Conservation (phyloP, 2,888 invertebrate species). For the Lymantria monacha region DNA sequence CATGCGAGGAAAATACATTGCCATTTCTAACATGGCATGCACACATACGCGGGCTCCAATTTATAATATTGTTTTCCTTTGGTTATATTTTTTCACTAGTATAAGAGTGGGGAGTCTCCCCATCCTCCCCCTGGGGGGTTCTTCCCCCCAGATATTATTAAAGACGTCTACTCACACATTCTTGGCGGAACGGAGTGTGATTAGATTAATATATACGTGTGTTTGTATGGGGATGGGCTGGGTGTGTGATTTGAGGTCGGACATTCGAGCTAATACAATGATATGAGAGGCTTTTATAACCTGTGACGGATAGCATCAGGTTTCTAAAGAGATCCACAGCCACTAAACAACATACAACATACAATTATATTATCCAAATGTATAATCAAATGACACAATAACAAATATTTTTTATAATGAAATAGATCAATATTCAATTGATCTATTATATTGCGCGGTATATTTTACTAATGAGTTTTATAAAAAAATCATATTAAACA, state of each 20-base stretch:
- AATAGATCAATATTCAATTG: too few relatives aligned
- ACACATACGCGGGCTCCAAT: constrained; percentile 66
- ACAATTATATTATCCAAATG: too few relatives aligned
- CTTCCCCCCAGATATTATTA: constrained; percentile 77
- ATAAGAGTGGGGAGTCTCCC: constrained; percentile 42
- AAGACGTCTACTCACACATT: constrained; percentile 81
- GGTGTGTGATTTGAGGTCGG: constrained; percentile 37
- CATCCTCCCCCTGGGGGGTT: constrained; percentile 29
- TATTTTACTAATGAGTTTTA: too few relatives aligned
- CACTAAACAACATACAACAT: too few relatives aligned
- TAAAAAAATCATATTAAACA: too few relatives aligned
- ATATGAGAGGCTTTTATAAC: constrained; percentile 39
- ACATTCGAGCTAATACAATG: constrained; percentile 42
- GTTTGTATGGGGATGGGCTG: constrained; percentile 32
- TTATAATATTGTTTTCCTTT: constrained; percentile 82
- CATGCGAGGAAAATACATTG: constrained; percentile 62
- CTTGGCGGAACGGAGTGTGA: constrained; percentile 75
- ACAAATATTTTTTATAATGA: too few relatives aligned
- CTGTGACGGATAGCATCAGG: constrained; percentile 29
- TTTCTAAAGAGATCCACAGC: constrained; percentile 19
- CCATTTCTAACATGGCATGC: constrained; percentile 48
- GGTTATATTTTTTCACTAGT: constrained; percentile 82
- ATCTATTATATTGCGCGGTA: too few relatives aligned
- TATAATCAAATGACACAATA: too few relatives aligned
- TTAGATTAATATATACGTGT: constrained; percentile 77